Evolutionary conservation across 2,113 vertebrate species (phyloP), one percentile per base, ranked within the genome.

Genomic region (Embiotoca jacksoni): DNA sequence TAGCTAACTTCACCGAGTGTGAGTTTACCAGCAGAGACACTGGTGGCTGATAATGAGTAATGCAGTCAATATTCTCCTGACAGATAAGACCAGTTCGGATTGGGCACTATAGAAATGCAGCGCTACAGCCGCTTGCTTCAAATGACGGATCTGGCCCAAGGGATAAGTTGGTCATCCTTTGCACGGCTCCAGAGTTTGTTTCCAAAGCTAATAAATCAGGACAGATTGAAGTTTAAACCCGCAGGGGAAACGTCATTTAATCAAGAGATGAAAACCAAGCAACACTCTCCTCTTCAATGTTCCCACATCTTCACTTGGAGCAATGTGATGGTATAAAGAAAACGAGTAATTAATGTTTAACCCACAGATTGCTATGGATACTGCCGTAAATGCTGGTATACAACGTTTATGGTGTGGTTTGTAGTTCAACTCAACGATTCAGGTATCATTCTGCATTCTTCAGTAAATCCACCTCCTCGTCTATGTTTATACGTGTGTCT

Each of bases 251-350:
- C 69, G 63, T 30, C 68, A 80, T 90, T 91, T 91, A 85, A 84
- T 87, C 85, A 76, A 79, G 57, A 81, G 88, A 90, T 87, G 71
- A 81, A 92, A 87, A 91, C 60, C 89, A 83, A 89, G 69, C 3
- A n/a, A 67, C 4, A 39, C 53, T 16, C 54, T 63, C 49, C 50
- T 72, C 11, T 44, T 6, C 69, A 68, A 10, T 41, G 2, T 62
- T 87, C 36, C 46, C 33, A 74, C 41, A 2, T 65, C 41, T 7
- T 78, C 54, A 56, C 64, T 63, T 55, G 61, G 14, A 74, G 41
- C 60, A 5, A 15, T 4, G 68, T 15, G 39, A 61, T 59, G 49
- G 33, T 31, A 56, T 23, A 77, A 7, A 55, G 64, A 64, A 72
- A 81, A 60, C 15, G 33, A 49, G 39, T 46, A 16, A 72, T 75